Percentiles rank a stretch among this genome's conserved stretches.
These are phyloP conservation scores for Percopsis transmontana DNA, from an alignment of 2,113 vertebrate species.

Conservation along the genomic window DNA sequence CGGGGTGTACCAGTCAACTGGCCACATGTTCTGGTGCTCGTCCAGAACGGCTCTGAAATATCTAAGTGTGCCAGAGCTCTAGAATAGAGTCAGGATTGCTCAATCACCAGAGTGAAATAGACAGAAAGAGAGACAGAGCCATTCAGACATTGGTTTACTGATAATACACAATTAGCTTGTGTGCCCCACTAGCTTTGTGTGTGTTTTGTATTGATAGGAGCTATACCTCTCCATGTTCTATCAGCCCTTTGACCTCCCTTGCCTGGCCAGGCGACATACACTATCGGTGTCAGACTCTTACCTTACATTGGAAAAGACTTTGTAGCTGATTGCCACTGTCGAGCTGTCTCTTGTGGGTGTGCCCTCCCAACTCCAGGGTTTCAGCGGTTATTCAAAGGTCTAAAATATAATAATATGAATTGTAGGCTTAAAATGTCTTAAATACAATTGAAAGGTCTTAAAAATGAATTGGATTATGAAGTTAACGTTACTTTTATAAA, in stretches of 20 bases:
- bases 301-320: no score
- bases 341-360: no score
- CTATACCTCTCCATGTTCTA: not conserved
- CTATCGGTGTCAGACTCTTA: not conserved
- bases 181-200: not conserved
- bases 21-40: conserved; percentile 62
- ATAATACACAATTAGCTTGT: conserved; percentile 6
- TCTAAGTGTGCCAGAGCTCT: conserved; percentile 36
- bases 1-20: conserved; percentile 55
- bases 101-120: conserved; percentile 38
- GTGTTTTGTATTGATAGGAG: not conserved
- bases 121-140: conserved; percentile 3
- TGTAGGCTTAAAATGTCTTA: no score
- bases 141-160: conserved; percentile 1
- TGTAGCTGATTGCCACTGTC: no score
- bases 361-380: no score
- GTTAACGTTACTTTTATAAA: no score
- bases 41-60: conserved; percentile 61
- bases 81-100: conserved; percentile 40
- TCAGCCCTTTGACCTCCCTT: conserved; percentile 4
- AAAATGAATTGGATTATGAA: no score
- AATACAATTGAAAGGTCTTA: no score
- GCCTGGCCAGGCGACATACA: conserved; percentile 5
- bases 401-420: no score
- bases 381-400: no score